Evolutionary conservation across 2,113 vertebrate genomes (phyloP).

Genomic region (Phalacrocorax carbo): DNA sequence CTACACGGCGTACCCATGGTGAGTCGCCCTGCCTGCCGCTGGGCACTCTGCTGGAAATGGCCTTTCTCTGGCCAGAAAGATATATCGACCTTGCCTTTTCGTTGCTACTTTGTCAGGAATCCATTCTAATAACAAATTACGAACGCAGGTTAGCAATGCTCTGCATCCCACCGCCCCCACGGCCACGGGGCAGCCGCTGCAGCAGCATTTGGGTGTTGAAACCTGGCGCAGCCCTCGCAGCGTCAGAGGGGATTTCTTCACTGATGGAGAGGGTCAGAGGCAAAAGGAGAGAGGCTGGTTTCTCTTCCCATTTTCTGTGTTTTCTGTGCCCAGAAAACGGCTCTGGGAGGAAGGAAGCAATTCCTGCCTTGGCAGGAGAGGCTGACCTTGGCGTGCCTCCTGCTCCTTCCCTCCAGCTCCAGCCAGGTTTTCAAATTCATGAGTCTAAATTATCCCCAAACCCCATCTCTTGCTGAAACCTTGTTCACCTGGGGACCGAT

Average conservation of each 20-base stretch:
- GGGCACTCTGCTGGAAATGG: not conserved
- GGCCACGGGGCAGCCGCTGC: not conserved
- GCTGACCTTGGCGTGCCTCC: not conserved
- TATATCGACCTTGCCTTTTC: rapidly evolving
- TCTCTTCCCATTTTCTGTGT: not conserved
- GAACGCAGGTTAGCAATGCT: rapidly evolving
- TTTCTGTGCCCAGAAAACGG: not conserved
- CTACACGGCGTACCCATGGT: slow-evolving; percentile 92
- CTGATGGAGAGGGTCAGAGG: not conserved
- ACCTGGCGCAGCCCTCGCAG: not conserved
- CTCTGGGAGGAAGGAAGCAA: not conserved
- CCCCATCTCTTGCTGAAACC: not conserved
- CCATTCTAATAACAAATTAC: rapidly evolving
- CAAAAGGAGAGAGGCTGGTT: not conserved
- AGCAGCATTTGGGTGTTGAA: not conserved
- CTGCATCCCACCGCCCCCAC: rapidly evolving
- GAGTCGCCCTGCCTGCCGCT: slow-evolving; percentile 35
- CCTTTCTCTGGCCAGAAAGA: not conserved
- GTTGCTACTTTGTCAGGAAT: not conserved
- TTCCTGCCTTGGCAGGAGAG: not conserved
- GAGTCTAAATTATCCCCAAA: not conserved
- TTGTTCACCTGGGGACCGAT: not conserved
- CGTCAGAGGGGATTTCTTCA: not conserved
- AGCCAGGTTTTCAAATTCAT: not conserved
- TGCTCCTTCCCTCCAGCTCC: not conserved